Evolutionary conservation across 2,113 vertebrate species (phyloP), one percentile per base, ranked within the genome.

Genomic region (Melanostigma gelatinosum): DNA sequence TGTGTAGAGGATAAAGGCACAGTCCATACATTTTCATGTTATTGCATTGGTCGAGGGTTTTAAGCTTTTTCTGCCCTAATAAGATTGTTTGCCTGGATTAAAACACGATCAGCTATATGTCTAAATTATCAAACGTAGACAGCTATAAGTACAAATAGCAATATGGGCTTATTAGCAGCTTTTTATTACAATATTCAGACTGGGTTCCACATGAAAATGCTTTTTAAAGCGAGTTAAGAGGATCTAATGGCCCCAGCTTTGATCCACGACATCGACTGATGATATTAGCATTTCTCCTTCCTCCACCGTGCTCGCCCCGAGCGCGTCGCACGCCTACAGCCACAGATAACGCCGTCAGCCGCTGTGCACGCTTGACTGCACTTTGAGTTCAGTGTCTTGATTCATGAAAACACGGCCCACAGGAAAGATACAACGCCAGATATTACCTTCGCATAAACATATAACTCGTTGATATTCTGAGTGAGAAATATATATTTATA

Each of bases 371-470:
- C 50, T 48, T 38, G 50, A 76, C 44, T 78, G 55, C 69, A 74
- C 48, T 69, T 72, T 75, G 27, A 61, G 27, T 77, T 81, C 68
- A 68, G 83, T 67, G 58, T 79, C 72, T 73, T 72, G 62, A 72
- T 58, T 76, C 57, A 62, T 50, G 18, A 77, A 75, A 46, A 73
- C 74, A 65, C 13, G 3, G 38, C 72, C 48, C 63, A 40, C 32
- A 76, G 58, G 57, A 65, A 2, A 78, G 8, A 64, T 1, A 42
- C n/a, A 24, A 69, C 40, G 74, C 50, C 64, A 65, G 32, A 78
- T 72, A 29, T 63, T n/a, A 58, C 52, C 55, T 27, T n/a, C 6
- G 4, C 44, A 20, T 34, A 44, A 58, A 24, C 61, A 77, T 11
- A 82, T 61, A 71, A 67, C 67, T n/a, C 36, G 52, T 20, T 80